Percentiles rank a stretch among this genome's conserved stretches.
Conservation (phyloP, 2,888 invertebrate genomes). For the Eupithecia inturbata region DNA sequence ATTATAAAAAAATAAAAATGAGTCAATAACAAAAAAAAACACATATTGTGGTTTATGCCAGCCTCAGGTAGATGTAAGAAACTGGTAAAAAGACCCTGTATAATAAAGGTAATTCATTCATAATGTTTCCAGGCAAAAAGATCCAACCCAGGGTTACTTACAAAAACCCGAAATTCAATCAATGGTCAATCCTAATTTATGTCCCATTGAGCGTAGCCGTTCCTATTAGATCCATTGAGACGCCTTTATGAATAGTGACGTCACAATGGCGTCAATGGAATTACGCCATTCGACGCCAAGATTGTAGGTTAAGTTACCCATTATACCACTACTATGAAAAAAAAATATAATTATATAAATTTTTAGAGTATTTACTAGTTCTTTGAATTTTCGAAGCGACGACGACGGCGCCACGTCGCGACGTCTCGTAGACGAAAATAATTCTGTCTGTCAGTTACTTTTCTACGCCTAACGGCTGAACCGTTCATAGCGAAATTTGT, state of each 20-base stretch:
- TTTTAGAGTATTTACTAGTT: too few species aligned
- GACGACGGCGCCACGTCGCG: too few species aligned
- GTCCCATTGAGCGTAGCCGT: not conserved
- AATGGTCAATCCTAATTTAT: conserved; percentile 8
- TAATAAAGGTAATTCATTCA: not conserved
- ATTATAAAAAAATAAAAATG: too few species aligned
- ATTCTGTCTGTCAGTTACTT: too few species aligned
- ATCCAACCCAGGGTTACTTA: not conserved
- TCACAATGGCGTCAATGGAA: conserved; percentile 21
- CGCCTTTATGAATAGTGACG: conserved; percentile 16
- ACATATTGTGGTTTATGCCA: too few species aligned
- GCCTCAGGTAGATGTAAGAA: not conserved
- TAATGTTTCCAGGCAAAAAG: not conserved
- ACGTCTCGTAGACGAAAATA: too few species aligned
- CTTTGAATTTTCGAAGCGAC: too few species aligned
- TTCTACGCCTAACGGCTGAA: too few species aligned
- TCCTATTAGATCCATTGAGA: conserved; percentile 13
- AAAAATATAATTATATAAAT: too few species aligned
- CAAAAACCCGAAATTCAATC: conserved; percentile 12
- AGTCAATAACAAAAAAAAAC: too few species aligned
- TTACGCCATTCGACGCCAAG: conserved; percentile 18
- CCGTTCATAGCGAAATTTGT: too few species aligned
- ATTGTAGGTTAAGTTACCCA: conserved; percentile 15
- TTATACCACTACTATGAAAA: not conserved
- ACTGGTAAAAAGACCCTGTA: not conserved